These are phyloP conservation scores for Zaprionus bogoriensis DNA, from an alignment of 2,888 invertebrate species.

Conservation along the genomic window DNA sequence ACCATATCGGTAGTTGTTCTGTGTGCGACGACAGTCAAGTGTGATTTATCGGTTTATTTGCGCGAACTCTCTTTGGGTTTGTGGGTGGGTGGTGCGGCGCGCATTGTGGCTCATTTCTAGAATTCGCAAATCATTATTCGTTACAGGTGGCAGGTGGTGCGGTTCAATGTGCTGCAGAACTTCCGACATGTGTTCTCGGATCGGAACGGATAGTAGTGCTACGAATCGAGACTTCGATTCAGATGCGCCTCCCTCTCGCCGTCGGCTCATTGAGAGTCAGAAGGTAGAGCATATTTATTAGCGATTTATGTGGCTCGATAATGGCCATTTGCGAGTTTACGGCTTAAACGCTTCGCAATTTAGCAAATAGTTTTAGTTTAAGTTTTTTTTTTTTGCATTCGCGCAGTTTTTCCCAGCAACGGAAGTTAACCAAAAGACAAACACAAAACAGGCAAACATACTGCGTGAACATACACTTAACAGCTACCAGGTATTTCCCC, in stretches of 20 bases:
- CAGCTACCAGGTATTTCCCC: conserved; percentile 61
- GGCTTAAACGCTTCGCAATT: conserved; percentile 57
- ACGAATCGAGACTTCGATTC: not conserved
- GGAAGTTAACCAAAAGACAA: conserved; percentile 51
- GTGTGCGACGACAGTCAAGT: not conserved
- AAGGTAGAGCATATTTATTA: conserved; percentile 46
- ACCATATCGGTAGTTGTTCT: not conserved
- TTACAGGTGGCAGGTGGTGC: not conserved
- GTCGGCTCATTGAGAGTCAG: conserved; percentile 62
- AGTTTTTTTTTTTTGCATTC: too few relatives aligned
- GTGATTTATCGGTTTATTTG: conserved; percentile 3
- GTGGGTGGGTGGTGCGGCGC: conserved; percentile 51
- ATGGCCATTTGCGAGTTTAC: conserved; percentile 64
- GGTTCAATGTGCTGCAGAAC: conserved; percentile 65
- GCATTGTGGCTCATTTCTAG: not conserved
- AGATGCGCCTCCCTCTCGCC: conserved; percentile 25
- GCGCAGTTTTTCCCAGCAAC: conserved; percentile 45
- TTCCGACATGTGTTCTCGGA: conserved; percentile 47
- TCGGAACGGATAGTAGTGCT: not conserved
- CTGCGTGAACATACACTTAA: not conserved
- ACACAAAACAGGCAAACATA: conserved; percentile 2
- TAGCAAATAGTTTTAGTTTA: conserved; percentile 62
- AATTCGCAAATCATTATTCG: conserved; percentile 7
- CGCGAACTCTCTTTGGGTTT: conserved; percentile 34
- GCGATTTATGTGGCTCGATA: conserved; percentile 64